Percentiles rank a stretch among this genome's conserved stretches.
Evolutionary conservation across 1,140 invertebrate genomes (phyloP).

Genomic region (Pogonognathellus flavescens): DNA sequence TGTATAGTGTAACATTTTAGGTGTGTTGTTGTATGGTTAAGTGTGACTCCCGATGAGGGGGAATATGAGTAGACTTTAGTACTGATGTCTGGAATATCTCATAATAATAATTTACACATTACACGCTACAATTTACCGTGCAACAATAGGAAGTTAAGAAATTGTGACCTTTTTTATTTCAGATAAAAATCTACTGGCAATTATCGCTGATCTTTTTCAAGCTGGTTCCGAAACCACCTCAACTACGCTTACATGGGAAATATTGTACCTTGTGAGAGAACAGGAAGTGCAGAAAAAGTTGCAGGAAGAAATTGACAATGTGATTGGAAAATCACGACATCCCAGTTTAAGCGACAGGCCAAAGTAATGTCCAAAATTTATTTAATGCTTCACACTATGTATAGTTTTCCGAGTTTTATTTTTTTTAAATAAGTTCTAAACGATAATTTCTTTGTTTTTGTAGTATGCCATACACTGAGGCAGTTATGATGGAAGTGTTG

Average conservation of each 20-base stretch:
- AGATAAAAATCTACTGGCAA: slow-evolving; percentile 55
- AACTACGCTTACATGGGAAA: slow-evolving; percentile 30
- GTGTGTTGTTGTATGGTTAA: no score
- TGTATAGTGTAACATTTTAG: no score
- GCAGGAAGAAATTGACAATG: slow-evolving; percentile 50
- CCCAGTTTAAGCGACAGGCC: slow-evolving; percentile 24
- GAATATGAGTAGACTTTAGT: no score
- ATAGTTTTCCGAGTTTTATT: background rate
- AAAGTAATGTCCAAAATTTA: background rate
- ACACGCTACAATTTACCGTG: background rate
- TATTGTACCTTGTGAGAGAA: slow-evolving; percentile 23
- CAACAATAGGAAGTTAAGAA: no score
- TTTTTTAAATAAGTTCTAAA: no score
- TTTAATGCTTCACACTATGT: slow-evolving; percentile 22
- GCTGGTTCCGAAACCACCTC: slow-evolving; percentile 57
- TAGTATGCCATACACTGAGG: slow-evolving; percentile 63
- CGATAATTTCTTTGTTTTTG: background rate
- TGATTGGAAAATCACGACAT: slow-evolving; percentile 50
- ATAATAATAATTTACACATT: background rate
- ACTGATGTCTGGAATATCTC: background rate
- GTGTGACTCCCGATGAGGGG: no score
- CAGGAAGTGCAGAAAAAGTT: slow-evolving; percentile 46
- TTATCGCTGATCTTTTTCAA: slow-evolving; percentile 53
- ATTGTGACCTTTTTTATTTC: background rate
- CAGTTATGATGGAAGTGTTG: slow-evolving; percentile 55